Base-by-base conservation (phyloP, 2,888 invertebrate genomes). In the Mayetiola destructor region DNA sequence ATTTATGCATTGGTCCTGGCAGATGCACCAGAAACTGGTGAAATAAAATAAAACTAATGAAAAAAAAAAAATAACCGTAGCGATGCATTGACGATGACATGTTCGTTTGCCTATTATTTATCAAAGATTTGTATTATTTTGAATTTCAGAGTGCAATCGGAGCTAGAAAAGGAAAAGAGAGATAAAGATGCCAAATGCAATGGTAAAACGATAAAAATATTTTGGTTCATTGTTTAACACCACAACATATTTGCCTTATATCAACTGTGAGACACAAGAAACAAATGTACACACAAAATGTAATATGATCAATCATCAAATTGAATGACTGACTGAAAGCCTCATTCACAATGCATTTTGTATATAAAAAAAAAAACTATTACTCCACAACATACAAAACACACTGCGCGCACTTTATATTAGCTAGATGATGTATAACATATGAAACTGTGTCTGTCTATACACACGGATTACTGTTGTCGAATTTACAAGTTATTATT, bases 41-140 rank as follows among this genome's bases (percentile, higher is more conserved):
- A n/a, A n/a, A n/a, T n/a, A n/a, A n/a, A n/a, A n/a, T n/a, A n/a
- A n/a, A n/a, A n/a, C 23, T 18, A 23, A 42, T 23, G 10, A 42
- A 23, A 23, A 42, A 12, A 42, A 21, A 42, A 42, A 42, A 42
- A 23, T 12, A 23, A 23, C 42, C 12, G 23, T n/a, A n/a, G n/a
- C n/a, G n/a, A n/a, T n/a, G n/a, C n/a, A n/a, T n/a, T n/a, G n/a
- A n/a, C n/a, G n/a, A n/a, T n/a, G n/a, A n/a, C n/a, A n/a, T n/a
- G n/a, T n/a, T n/a, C n/a, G n/a, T n/a, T n/a, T 48, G 48, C 48
- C 48, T 48, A 48, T 48, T 48, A 48, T 48, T 48, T 48, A 48
- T 48, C 48, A 48, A n/a, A n/a, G n/a, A n/a, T 48, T 48, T 48
- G 48, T 48, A 27, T 48, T 48, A 42, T 42, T 12, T 10, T 32